Evolutionary conservation across 2,888 invertebrate genomes (phyloP).

Genomic region (Drosophila algonquin): DNA sequence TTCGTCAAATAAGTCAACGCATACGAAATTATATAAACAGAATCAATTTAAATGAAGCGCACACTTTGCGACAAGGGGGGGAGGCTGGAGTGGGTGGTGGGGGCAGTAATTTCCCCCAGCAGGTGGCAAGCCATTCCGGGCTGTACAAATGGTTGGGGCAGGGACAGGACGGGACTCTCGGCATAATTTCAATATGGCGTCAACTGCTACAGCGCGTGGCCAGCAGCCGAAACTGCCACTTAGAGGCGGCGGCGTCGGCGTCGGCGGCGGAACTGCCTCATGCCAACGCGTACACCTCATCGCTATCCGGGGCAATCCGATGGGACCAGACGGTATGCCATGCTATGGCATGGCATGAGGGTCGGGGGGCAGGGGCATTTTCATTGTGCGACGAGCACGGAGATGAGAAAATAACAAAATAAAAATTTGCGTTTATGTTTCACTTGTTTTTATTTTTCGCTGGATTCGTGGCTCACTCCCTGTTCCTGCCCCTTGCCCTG

Average conservation of each 20-base stretch:
- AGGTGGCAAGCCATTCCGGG: slow-evolving; percentile 21
- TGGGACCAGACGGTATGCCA: not conserved
- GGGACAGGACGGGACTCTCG: slow-evolving; percentile 34
- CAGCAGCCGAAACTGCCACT: slow-evolving; percentile 66
- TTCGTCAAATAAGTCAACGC: slow-evolving; percentile 61
- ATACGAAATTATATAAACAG: slow-evolving; percentile 47
- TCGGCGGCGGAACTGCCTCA: not conserved
- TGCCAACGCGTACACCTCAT: not conserved
- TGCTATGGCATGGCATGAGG: not conserved
- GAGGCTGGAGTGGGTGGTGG: not conserved
- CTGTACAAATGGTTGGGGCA: slow-evolving; percentile 5
- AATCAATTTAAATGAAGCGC: slow-evolving; percentile 68
- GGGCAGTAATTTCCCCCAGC: not conserved
- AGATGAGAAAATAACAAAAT: slow-evolving; percentile 69
- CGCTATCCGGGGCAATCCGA: not conserved
- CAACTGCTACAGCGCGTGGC: slow-evolving; percentile 54
- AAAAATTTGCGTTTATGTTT: slow-evolving; percentile 72
- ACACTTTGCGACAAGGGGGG: slow-evolving; percentile 16
- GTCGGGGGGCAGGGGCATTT: slow-evolving; percentile 40
- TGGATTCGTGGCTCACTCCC: slow-evolving; percentile 9
- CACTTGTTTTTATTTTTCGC: slow-evolving; percentile 42
- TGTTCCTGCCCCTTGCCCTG: slow-evolving; percentile 2
- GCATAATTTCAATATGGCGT: slow-evolving; percentile 74
- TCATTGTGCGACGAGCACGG: slow-evolving; percentile 28
- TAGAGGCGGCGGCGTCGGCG: slow-evolving; percentile 53